Percentiles rank a stretch among this genome's conserved stretches.
Conservation (phyloP, 2,797 vertebrate species). For the Myripristis murdjan region DNA sequence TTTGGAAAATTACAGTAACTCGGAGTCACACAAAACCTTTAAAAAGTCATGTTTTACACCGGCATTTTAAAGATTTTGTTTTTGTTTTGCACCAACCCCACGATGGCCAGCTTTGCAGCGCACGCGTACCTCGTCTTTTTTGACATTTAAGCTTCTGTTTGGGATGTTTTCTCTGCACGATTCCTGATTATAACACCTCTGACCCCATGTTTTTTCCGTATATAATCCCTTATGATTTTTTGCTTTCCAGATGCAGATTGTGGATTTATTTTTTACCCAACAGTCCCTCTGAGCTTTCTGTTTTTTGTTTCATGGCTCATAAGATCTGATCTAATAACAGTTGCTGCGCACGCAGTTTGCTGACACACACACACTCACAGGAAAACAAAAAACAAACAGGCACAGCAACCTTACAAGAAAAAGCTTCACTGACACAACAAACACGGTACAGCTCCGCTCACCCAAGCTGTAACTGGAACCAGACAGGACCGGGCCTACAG, state of each 20-base stretch:
- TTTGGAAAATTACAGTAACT: slow-evolving; percentile 51
- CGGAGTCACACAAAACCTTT: slow-evolving; percentile 18
- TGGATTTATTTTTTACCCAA: slow-evolving; percentile 18
- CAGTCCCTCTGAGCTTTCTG: slow-evolving; percentile 3
- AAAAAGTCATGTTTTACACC: slow-evolving; percentile 26
- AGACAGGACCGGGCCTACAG: slow-evolving; percentile 15
- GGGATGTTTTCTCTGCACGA: background rate
- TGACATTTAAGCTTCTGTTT: background rate
- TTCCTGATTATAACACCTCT: background rate
- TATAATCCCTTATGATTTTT: background rate
- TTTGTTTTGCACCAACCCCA: slow-evolving; percentile 2
- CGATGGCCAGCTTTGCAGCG: no score
- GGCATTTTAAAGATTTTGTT: background rate
- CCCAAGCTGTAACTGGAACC: slow-evolving; percentile 1
- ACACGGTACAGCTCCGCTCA: slow-evolving; percentile 3
- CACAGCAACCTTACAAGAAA: slow-evolving; percentile 14
- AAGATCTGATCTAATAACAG: background rate
- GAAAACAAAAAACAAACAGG: slow-evolving; percentile 15
- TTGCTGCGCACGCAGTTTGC: slow-evolving; percentile 49
- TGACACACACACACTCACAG: background rate
- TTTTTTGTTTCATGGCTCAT: slow-evolving; percentile 32
- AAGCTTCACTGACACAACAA: background rate
- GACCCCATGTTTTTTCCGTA: background rate
- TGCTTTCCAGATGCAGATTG: slow-evolving; percentile 1
- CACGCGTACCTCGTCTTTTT: no score